phyloP scores from a whole-genome alignment of 2,888 invertebrate species.

The Polydrusus pterygomalis region DNA sequence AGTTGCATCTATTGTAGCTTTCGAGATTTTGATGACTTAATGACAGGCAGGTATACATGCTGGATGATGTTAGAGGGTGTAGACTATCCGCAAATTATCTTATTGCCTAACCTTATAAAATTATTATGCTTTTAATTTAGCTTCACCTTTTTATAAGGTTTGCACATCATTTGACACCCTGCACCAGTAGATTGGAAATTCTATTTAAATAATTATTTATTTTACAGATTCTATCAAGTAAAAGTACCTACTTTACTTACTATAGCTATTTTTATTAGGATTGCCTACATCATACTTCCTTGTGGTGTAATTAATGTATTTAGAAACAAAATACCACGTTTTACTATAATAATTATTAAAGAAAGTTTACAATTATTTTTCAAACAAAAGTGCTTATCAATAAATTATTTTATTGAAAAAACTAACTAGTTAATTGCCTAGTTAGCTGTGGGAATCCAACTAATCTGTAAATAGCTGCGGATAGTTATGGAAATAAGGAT shows the following conservation, averaged over 20 bases:
- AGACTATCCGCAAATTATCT: constrained; percentile 49
- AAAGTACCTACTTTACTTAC: not conserved
- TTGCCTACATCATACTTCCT: not conserved
- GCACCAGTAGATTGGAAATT: no score
- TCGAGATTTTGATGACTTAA: constrained; percentile 65
- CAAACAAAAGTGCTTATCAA: constrained; percentile 7
- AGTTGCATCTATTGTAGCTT: constrained; percentile 63
- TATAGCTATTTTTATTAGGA: not conserved
- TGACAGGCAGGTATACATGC: constrained; percentile 58
- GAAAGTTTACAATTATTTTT: constrained; percentile 12
- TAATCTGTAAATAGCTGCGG: constrained; percentile 5
- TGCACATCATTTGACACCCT: no score
- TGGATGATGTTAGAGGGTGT: constrained; percentile 30
- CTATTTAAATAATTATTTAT: no score
- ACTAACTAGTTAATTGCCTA: constrained; percentile 4
- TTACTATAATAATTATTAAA: not conserved
- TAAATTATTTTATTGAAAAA: constrained; percentile 3
- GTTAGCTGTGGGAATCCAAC: constrained; percentile 22
- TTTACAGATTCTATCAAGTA: no score
- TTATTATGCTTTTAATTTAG: not conserved
- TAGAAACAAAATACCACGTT: not conserved
- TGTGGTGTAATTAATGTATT: not conserved
- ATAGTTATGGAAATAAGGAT: constrained; percentile 6
- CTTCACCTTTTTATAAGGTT: not conserved
- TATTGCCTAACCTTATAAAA: constrained; percentile 5